Conservation (phyloP, 2,113 vertebrate genomes). For the Xiphophorus hellerii region DNA sequence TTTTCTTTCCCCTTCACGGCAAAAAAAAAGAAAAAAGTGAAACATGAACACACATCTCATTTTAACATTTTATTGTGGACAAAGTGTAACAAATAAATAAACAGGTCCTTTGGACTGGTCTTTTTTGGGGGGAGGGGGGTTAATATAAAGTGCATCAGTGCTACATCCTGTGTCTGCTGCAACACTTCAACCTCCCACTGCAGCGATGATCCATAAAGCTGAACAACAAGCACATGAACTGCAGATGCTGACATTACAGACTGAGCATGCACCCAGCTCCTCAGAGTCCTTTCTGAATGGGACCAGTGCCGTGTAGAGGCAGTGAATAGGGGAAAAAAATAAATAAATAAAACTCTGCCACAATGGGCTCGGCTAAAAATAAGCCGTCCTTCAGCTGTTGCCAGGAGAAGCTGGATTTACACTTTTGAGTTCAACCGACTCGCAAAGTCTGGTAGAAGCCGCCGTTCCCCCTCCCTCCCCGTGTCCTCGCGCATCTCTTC, state of each 20-base stretch:
- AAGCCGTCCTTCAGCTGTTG: slow-evolving; percentile 63
- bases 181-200: not conserved
- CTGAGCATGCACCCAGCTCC: slow-evolving; percentile 14
- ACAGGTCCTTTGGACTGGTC: slow-evolving; percentile 52
- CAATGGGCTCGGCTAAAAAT: slow-evolving; percentile 62
- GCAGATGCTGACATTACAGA: slow-evolving; percentile 28
- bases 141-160: slow-evolving; percentile 76
- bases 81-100: slow-evolving; percentile 72
- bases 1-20: not conserved
- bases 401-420: slow-evolving; percentile 49
- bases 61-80: slow-evolving; percentile 69
- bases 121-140: not conserved
- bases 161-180: slow-evolving; percentile 52
- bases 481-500: not conserved
- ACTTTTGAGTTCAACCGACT: slow-evolving; percentile 21
- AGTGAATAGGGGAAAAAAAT: slow-evolving; percentile 13
- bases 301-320: slow-evolving; percentile 10
- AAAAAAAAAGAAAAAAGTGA: not conserved
- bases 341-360: slow-evolving; percentile 10
- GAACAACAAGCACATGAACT: slow-evolving; percentile 12
- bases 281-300: slow-evolving; percentile 28
- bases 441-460: slow-evolving; percentile 2
- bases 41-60: slow-evolving; percentile 7
- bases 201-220: slow-evolving; percentile 31
- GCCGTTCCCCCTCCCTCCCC: not conserved